These are phyloP conservation scores for Pocota personata DNA, from an alignment of 2,888 invertebrate species.

Conservation along the genomic window DNA sequence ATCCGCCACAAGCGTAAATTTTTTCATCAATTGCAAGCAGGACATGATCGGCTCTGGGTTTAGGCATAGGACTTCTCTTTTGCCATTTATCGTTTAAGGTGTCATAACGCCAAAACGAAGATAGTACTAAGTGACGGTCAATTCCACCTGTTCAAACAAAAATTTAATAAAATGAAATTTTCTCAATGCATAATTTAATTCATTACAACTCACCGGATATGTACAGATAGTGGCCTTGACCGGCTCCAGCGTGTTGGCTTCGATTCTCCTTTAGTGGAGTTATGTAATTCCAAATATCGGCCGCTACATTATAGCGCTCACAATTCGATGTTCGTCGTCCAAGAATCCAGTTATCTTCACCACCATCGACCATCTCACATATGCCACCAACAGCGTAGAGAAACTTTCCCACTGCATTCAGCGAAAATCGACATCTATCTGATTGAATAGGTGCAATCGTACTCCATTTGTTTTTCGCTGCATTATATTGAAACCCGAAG, in stretches of 20 bases:
- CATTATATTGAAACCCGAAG: constrained; percentile 87
- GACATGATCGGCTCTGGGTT: constrained; percentile 87
- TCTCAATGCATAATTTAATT: constrained; percentile 63
- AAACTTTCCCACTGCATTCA: constrained; percentile 84
- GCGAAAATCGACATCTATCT: constrained; percentile 87
- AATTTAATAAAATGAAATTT: neutral
- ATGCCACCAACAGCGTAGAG: constrained; percentile 87
- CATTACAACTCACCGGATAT: constrained; percentile 78
- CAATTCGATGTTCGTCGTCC: constrained; percentile 82
- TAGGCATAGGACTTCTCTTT: constrained; percentile 84
- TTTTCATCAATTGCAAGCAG: constrained; percentile 85
- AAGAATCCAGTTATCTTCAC: constrained; percentile 80
- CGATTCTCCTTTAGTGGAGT: constrained; percentile 84
- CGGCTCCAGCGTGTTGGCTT: constrained; percentile 86
- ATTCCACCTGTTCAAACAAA: constrained; percentile 78
- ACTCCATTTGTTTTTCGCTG: constrained; percentile 86
- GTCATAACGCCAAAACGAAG: constrained; percentile 84
- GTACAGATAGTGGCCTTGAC: constrained; percentile 78
- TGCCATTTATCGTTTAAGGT: constrained; percentile 84
- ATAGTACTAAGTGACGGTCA: constrained; percentile 82
- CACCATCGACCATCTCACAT: constrained; percentile 84
- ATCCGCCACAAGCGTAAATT: constrained; percentile 87
- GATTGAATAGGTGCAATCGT: constrained; percentile 87
- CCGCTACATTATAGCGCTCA: constrained; percentile 85
- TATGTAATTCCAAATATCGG: constrained; percentile 85